These are phyloP conservation scores for Onychomys torridus DNA, from an alignment of 2,797 vertebrate genomes.

Conservation along the genomic window DNA sequence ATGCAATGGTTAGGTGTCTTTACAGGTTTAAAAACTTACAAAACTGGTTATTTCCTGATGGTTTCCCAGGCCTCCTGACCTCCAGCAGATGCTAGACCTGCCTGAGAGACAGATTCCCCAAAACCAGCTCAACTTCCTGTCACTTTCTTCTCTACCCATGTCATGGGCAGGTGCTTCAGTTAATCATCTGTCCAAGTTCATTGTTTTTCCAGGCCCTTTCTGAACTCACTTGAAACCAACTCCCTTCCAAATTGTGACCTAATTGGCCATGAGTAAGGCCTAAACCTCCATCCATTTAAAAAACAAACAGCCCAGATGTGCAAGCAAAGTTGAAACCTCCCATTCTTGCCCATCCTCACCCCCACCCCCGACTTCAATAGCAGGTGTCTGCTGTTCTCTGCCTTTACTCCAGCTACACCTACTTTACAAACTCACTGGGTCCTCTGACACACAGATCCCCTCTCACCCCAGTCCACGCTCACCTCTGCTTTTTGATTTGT, in stretches of 20 bases:
- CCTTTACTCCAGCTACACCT: neutral
- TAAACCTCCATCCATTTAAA: neutral
- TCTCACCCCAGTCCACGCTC: neutral
- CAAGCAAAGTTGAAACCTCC: neutral
- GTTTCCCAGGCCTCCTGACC: neutral
- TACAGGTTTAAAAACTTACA: neutral
- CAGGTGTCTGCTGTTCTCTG: accelerated
- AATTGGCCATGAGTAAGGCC: neutral
- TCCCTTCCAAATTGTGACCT: neutral
- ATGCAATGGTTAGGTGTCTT: neutral
- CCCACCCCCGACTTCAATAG: neutral
- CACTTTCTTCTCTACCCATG: accelerated
- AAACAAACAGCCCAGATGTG: neutral
- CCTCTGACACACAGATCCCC: neutral
- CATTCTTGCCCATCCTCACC: neutral
- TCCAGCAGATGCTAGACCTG: neutral
- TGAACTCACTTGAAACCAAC: neutral
- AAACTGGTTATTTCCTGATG: neutral
- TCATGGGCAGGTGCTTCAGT: no score
- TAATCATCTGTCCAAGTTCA: neutral
- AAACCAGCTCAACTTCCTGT: accelerated
- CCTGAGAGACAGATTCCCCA: neutral
- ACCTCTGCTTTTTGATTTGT: neutral
- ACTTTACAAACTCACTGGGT: neutral
- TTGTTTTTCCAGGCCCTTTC: neutral